Base-by-base conservation (phyloP, 2,797 vertebrate genomes). In the Anableps anableps region DNA sequence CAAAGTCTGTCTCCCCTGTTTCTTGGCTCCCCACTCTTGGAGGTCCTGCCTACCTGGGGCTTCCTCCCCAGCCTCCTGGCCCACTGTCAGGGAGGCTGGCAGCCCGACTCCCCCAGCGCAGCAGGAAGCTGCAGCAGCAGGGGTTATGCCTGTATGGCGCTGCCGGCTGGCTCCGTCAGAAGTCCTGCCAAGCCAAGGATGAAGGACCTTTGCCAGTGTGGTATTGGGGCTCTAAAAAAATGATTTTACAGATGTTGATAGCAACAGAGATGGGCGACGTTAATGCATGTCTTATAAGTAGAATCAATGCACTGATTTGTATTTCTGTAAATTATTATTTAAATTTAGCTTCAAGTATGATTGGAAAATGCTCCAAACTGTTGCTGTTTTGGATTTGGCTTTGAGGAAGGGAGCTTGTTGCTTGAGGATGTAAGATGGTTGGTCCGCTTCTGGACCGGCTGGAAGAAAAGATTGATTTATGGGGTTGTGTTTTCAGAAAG, bases 161-260 rank as follows among this genome's bases (percentile, higher is more conserved):
- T 95, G 92, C 91, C 78, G 93, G 90, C 93, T 93, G 88, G 72
- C 81, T 91, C 88, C 86, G 87, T 95, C 88, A 96, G 95, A 95
- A 95, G 94, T 95, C 93, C 89, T 95, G 96, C 96, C 95, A 96
- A 94, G 94, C 93, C 94, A 93, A 91, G 90, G 91, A 95, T 92
- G 81, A 86, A 91, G 95, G 94, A 93, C 93, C 94, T 95, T 94
- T 95, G 94, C 94, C 94, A 94, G 91, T 92, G 92, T 86, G 90
- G 93, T 93, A 93, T 88, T 92, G 92, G 92, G 90, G 93, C 94
- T 91, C 85, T 70, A 90, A 94, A 95, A 91, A 95, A 95, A 95
- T 96, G 1, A 93, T 95, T 94, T 95, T 95, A 93, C 95, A 95
- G 93, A 94, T 95, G 93, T 95, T 94, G 91, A 95, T 95, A 90